These are phyloP conservation scores for Neomorphus geoffroyi DNA, from an alignment of 2,797 vertebrate species.

Conservation along the genomic window DNA sequence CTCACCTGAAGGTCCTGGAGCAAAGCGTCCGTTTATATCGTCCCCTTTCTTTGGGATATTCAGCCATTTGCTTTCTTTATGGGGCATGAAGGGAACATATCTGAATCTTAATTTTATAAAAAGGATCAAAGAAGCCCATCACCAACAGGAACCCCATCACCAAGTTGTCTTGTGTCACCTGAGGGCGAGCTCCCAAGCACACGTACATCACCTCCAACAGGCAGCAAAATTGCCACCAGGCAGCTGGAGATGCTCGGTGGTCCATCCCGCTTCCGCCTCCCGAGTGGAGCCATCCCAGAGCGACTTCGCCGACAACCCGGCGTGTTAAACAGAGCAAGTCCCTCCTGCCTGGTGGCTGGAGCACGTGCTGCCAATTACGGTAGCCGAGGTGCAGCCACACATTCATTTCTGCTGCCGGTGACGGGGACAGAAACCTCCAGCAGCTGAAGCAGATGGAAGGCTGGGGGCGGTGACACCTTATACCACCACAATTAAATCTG, in stretches of 20 bases:
- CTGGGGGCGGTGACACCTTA: background rate
- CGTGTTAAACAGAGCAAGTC: background rate
- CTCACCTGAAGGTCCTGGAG: background rate
- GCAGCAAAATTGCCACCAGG: background rate
- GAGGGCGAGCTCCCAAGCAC: background rate
- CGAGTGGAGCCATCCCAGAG: background rate
- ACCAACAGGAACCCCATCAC: background rate
- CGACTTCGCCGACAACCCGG: background rate
- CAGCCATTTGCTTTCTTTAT: background rate
- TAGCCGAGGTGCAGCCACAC: background rate
- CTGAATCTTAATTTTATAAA: background rate
- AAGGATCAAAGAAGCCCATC: background rate
- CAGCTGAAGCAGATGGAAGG: background rate
- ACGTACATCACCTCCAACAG: accelerated
- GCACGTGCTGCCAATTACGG: accelerated
- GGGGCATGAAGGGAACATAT: background rate
- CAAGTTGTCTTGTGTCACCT: accelerated
- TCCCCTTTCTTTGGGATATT: background rate
- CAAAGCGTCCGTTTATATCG: accelerated
- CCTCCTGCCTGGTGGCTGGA: background rate
- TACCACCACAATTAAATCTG: background rate
- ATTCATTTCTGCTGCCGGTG: background rate
- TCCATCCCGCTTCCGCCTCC: background rate
- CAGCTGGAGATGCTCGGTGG: background rate
- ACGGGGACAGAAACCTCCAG: background rate